Conservation (phyloP, 2,797 vertebrate genomes). For the Hybognathus amarus region DNA sequence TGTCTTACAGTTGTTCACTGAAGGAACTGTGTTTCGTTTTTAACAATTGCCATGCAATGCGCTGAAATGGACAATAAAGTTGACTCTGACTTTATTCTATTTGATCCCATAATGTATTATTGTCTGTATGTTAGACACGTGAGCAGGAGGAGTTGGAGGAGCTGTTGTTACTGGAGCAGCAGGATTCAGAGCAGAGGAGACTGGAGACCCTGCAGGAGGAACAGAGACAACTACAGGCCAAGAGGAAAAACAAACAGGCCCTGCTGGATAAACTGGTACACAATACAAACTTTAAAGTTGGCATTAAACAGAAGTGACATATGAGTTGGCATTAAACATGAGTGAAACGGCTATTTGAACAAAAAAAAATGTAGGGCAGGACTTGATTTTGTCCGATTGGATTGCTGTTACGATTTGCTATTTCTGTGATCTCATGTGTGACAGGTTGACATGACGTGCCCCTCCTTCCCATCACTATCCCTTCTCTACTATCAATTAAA, state of each 20-base stretch:
- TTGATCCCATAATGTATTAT: background rate
- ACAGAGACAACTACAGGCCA: conserved; percentile 89
- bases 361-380: background rate
- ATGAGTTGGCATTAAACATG: no score
- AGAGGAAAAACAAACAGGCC: conserved; percentile 94
- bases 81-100: background rate
- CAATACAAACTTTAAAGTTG: conserved; percentile 53
- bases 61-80: no score
- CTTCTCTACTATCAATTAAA: background rate
- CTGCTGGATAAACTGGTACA: conserved; percentile 95
- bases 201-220: conserved; percentile 91
- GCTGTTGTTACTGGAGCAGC: conserved; percentile 88
- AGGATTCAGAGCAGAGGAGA: conserved; percentile 86
- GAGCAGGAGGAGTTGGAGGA: conserved; percentile 98
- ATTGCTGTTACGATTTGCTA: background rate
- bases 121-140: conserved; percentile 76
- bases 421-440: background rate
- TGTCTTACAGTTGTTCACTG: no score
- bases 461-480: background rate
- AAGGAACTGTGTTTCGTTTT: no score
- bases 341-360: background rate
- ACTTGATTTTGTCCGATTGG: background rate
- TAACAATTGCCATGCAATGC: no score
- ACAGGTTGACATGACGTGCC: no score
- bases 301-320: background rate